Evolutionary conservation across 2,797 vertebrate genomes (phyloP).

Genomic region (Malurus splendens): DNA sequence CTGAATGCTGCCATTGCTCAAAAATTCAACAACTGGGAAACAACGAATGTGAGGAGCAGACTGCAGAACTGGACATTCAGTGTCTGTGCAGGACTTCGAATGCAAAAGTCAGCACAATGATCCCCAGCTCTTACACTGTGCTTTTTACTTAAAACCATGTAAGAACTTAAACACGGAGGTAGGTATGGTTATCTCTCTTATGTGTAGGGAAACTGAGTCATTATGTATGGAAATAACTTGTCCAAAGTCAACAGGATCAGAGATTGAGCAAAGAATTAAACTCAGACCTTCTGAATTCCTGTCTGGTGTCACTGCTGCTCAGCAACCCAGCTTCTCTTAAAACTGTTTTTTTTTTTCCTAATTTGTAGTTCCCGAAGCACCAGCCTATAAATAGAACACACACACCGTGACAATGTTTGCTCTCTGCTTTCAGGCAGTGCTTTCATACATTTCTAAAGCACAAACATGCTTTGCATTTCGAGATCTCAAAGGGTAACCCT

Average conservation of each 20-base stretch:
- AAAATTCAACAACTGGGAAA: background rate
- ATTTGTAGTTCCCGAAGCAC: conserved; percentile 30
- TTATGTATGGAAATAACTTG: background rate
- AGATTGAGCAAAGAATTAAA: background rate
- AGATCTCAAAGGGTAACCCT: background rate
- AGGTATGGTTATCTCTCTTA: background rate
- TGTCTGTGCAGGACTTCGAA: background rate
- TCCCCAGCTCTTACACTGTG: background rate
- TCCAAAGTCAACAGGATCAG: background rate
- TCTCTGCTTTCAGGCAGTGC: conserved; percentile 10
- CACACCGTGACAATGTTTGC: conserved; percentile 32
- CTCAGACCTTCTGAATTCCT: background rate
- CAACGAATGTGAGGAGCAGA: background rate
- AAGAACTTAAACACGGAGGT: background rate
- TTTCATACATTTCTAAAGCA: background rate
- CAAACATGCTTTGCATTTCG: background rate
- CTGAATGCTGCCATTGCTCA: background rate
- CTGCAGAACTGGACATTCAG: background rate
- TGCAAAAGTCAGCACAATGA: background rate
- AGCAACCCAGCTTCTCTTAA: conserved; percentile 28
- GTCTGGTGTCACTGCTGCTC: conserved; percentile 26
- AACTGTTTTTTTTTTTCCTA: conserved; percentile 11
- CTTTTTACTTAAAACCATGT: background rate
- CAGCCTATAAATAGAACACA: background rate
- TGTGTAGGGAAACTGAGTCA: background rate